Conservation (phyloP, 1,140 invertebrate species). For the Laupala kohalensis region DNA sequence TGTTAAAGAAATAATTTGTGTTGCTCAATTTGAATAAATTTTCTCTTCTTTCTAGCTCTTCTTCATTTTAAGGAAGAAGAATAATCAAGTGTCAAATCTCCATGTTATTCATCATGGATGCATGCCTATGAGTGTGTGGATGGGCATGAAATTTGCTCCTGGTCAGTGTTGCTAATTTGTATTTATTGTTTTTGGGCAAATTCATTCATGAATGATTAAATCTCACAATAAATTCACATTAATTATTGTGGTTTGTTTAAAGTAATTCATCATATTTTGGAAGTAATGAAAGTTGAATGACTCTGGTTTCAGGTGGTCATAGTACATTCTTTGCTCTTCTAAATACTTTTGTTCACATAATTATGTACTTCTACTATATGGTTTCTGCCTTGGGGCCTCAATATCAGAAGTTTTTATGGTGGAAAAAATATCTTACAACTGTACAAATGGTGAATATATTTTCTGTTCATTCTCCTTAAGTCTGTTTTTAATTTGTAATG, state of each 20-base stretch:
- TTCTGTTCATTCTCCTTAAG: too few species aligned
- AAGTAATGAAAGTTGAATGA: too few species aligned
- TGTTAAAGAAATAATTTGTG: neutral
- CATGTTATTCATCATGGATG: constrained; percentile 87
- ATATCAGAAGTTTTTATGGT: constrained; percentile 80
- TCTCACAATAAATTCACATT: too few species aligned
- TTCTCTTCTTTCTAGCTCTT: constrained; percentile 44
- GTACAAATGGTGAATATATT: constrained; percentile 62
- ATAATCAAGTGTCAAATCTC: constrained; percentile 70
- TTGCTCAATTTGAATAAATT: neutral
- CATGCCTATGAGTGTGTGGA: constrained; percentile 87
- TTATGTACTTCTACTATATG: constrained; percentile 88
- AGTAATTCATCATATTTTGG: too few species aligned
- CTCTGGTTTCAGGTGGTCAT: constrained; percentile 47
- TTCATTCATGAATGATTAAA: too few species aligned
- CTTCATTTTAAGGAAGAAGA: constrained; percentile 74
- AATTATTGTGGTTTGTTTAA: too few species aligned
- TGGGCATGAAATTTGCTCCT: constrained; percentile 81
- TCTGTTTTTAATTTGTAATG: too few species aligned
- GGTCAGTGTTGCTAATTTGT: constrained; percentile 33
- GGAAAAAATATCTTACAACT: constrained; percentile 84
- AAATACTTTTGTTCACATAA: constrained; percentile 78
- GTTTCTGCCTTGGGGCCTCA: constrained; percentile 74
- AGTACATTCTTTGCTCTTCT: constrained; percentile 68
- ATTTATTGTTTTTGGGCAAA: neutral